Evolutionary conservation across 2,113 vertebrate genomes (phyloP), one percentile per base, ranked within the genome.

Genomic region (Otis tarda): DNA sequence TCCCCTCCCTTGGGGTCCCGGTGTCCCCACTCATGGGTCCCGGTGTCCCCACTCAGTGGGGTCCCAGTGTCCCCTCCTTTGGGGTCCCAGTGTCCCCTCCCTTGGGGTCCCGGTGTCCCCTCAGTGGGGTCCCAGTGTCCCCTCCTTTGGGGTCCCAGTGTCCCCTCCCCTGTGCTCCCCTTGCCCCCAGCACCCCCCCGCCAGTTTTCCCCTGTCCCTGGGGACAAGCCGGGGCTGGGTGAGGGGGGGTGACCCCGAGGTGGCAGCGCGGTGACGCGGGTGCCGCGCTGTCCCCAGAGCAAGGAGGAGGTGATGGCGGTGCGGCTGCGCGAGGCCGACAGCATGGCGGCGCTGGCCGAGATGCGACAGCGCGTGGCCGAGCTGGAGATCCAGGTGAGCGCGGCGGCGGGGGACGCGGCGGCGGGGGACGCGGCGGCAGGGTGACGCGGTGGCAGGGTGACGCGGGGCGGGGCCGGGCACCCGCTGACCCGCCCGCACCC

Each of bases 301-400:
- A 99, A 99, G 97, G 99, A 99, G 96, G 99, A 99, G 80, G 99
- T 99, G 97, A 99, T 99, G 99, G 99, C 98, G 0, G 99, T 98
- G 63, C 97, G 99, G 22, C 98, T 99, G 91, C 98, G 99, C 77
- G 99, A 99, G 95, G 99, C 99, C 4, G 99, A 99, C 97, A 99
- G 98, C 91, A 99, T 99, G 98, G 99, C 99, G 0, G 98, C 98
- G 4, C 97, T 99, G 97, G 99, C 99, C 20, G 99, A 99, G 95
- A 98, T 99, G 97, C 97, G 99, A 67, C 99, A 99, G 97, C 98
- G 98, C 91, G 98, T 99, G 0, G 98, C 99, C 2, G 99, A 99
- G 57, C 98, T 99, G n/a, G 99, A 99, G 97, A 99, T 99, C 94
- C 99, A 99, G 99, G 99, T 99, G 83, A 93, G 92, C 9, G 59